Evolutionary conservation across 2,888 invertebrate species (phyloP).

Genomic region (Tuta absoluta): DNA sequence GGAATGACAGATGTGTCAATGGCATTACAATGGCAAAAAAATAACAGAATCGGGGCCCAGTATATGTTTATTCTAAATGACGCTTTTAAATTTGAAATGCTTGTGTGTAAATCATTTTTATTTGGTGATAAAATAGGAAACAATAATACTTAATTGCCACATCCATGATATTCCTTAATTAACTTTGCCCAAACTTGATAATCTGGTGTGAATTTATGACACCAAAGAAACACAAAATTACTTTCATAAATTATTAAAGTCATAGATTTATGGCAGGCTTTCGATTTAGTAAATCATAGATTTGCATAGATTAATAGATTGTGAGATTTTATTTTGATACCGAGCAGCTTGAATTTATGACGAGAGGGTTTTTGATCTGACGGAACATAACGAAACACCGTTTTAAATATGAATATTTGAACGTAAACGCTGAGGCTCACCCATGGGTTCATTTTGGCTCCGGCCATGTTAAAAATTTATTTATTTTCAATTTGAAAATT

Average conservation of each 20-base stretch:
- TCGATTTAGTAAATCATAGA: conserved; percentile 24
- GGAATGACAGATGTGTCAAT: no score
- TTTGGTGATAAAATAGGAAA: conserved; percentile 1
- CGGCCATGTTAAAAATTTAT: conserved; percentile 29
- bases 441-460: conserved; percentile 25
- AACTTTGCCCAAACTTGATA: conserved; percentile 33
- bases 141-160: conserved; percentile 15
- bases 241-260: conserved; percentile 28
- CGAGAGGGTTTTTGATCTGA: background rate
- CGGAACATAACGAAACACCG: conserved; percentile 8
- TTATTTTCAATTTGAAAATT: conserved; percentile 32
- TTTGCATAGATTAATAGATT: conserved; percentile 21
- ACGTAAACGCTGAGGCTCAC: conserved; percentile 16
- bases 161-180: conserved; percentile 28
- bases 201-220: conserved; percentile 37
- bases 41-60: no score
- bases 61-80: background rate
- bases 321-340: conserved; percentile 9
- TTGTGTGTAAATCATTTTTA: background rate
- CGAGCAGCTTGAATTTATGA: conserved; percentile 14
- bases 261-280: conserved; percentile 27
- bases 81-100: background rate
- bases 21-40: no score
- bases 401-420: conserved; percentile 24
- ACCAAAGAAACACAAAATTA: conserved; percentile 28